phyloP scores from a whole-genome alignment of 2,113 vertebrate genomes.

The Cololabis saira region DNA sequence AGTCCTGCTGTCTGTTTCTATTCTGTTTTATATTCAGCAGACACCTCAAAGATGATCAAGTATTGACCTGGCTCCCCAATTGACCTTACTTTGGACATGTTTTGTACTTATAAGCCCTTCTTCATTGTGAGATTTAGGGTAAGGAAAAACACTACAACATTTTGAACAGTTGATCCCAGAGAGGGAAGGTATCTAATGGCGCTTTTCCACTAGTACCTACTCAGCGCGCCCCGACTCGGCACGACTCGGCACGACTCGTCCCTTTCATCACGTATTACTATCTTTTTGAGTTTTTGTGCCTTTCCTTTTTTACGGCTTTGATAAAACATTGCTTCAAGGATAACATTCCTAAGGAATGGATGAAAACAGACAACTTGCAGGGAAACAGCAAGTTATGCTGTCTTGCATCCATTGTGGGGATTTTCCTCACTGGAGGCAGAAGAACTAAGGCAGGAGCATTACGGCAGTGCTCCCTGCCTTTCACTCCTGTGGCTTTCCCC shows the following conservation, averaged over 20 bases:
- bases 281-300: too few species aligned
- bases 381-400: background rate
- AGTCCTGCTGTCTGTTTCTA: background rate
- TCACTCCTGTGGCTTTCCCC: slow-evolving; percentile 23
- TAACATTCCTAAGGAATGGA: slow-evolving; percentile 19
- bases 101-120: background rate
- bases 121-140: background rate
- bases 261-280: too few species aligned
- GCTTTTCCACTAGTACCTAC: too few species aligned
- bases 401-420: slow-evolving; percentile 31
- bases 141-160: background rate
- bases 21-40: background rate
- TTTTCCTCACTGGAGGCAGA: slow-evolving; percentile 62
- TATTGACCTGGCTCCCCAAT: background rate
- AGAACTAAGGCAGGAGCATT: slow-evolving; percentile 44
- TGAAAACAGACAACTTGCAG: slow-evolving; percentile 29
- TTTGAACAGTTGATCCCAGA: background rate
- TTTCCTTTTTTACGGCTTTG: too few species aligned
- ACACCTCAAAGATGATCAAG: background rate
- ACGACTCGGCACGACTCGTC: too few species aligned
- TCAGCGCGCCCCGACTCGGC: too few species aligned
- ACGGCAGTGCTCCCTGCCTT: slow-evolving; percentile 31
- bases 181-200: too few species aligned
- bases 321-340: too few species aligned
- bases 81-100: background rate